Percentiles rank a stretch among this genome's conserved stretches.
These are phyloP conservation scores for Temnothorax nylanderi DNA, from an alignment of 1,140 invertebrate genomes.

Conservation along the genomic window DNA sequence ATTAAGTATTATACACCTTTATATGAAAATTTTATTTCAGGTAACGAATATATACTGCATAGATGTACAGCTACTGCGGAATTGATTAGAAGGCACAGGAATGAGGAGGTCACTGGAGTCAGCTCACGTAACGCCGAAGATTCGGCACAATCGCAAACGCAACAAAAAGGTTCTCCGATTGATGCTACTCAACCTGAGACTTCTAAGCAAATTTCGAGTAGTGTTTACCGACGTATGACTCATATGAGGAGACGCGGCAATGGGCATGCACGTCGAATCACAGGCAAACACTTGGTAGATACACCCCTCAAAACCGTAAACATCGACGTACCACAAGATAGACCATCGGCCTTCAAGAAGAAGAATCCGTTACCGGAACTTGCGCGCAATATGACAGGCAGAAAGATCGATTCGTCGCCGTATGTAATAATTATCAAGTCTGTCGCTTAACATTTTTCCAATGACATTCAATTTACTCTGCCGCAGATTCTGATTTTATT, in stretches of 20 bases:
- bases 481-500: not conserved
- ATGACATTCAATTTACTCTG: not conserved
- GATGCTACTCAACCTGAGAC: slow-evolving; percentile 3
- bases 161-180: slow-evolving; percentile 21
- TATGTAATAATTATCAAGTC: slow-evolving; percentile 54
- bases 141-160: slow-evolving; percentile 20
- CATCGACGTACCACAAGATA: slow-evolving; percentile 73
- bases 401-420: slow-evolving; percentile 67
- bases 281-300: slow-evolving; percentile 1
- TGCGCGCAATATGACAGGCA: slow-evolving; percentile 62
- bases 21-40: slow-evolving; percentile 59
- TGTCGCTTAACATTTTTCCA: not conserved
- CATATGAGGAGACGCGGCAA: slow-evolving; percentile 24
- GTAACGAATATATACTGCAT: slow-evolving; percentile 77
- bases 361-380: slow-evolving; percentile 79
- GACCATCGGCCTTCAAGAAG: slow-evolving; percentile 75
- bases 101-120: slow-evolving; percentile 22
- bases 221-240: slow-evolving; percentile 20
- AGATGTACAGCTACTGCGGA: slow-evolving; percentile 79
- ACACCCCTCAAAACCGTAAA: slow-evolving; percentile 79
- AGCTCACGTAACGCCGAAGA: slow-evolving; percentile 24
- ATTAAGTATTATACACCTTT: not conserved
- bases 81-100: slow-evolving; percentile 75
- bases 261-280: not conserved
- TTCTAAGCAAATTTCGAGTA: slow-evolving; percentile 16